These are phyloP conservation scores for Stichodactyla mertensii DNA, from an alignment of 64 coral and sea anemone species.

Conservation along the genomic window DNA sequence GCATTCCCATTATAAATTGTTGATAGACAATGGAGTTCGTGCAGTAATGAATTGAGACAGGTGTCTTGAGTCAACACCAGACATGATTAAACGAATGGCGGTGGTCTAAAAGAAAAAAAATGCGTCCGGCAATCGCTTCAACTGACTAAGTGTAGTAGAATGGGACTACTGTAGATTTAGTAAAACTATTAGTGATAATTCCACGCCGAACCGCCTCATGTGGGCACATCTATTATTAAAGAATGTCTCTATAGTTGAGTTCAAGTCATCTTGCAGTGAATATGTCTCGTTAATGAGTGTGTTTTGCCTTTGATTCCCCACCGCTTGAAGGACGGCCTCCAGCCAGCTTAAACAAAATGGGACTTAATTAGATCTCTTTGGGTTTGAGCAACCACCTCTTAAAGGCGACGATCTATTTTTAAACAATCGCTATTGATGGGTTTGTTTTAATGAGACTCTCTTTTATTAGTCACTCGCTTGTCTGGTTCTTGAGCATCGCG, in stretches of 20 bases:
- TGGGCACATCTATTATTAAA: too few species aligned
- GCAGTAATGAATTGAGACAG: not conserved
- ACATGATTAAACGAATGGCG: too few species aligned
- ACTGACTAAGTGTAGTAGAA: not conserved
- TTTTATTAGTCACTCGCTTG: not conserved
- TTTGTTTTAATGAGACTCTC: not conserved
- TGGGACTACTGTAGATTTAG: not conserved
- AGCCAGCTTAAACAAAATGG: not conserved
- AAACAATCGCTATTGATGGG: not conserved
- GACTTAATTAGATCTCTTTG: not conserved
- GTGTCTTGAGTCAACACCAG: not conserved
- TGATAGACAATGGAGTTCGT: not conserved
- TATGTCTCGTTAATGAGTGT: not conserved
- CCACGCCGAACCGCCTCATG: not conserved
- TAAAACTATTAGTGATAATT: not conserved
- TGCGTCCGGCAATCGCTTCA: not conserved
- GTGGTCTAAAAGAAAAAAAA: not conserved
- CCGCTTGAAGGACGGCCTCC: not conserved
- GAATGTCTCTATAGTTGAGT: too few species aligned
- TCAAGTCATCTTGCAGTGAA: not conserved
- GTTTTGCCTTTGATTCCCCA: not conserved
- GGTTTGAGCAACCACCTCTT: not conserved
- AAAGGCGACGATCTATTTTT: not conserved
- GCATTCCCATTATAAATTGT: slow-evolving; percentile 14
- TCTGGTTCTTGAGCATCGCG: not conserved